phyloP scores from a whole-genome alignment of 1,140 invertebrate genomes.

The Tetragonula clypearis region DNA sequence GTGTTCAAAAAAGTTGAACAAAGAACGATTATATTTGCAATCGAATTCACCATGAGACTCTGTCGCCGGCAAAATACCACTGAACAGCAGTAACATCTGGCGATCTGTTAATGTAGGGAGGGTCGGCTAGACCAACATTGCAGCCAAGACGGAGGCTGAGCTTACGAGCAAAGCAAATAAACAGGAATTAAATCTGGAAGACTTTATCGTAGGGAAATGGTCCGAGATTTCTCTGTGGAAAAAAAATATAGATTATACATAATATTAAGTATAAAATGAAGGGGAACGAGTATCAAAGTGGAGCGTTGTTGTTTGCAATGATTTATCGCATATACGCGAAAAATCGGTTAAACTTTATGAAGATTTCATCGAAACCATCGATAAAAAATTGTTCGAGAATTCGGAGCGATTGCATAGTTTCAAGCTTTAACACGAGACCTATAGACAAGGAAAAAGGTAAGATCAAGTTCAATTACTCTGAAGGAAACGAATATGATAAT shows the following conservation, averaged over 20 bases:
- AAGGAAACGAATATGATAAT: too few relatives aligned
- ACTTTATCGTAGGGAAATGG: constrained; percentile 65
- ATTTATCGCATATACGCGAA: constrained; percentile 60
- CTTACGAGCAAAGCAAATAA: constrained; percentile 78
- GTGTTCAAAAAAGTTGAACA: background rate
- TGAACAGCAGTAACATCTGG: constrained; percentile 78
- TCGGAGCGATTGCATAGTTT: constrained; percentile 61
- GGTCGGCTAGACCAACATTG: constrained; percentile 67
- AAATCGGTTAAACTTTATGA: constrained; percentile 59
- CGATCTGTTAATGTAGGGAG: constrained; percentile 77
- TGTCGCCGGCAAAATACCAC: constrained; percentile 74
- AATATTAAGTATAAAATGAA: background rate
- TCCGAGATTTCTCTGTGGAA: constrained; percentile 34
- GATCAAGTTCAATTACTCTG: background rate
- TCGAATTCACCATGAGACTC: constrained; percentile 70
- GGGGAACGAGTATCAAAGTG: background rate
- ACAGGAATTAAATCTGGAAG: constrained; percentile 80
- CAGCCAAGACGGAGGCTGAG: constrained; percentile 67
- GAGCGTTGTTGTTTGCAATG: constrained; percentile 33
- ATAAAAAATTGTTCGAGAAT: constrained; percentile 62
- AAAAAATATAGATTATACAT: background rate
- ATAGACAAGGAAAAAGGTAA: background rate
- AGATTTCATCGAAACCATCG: constrained; percentile 9
- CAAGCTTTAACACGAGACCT: background rate
- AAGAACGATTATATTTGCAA: constrained; percentile 3